Evolutionary conservation across 2,797 vertebrate species (phyloP).

Genomic region (Heliangelus exortis): DNA sequence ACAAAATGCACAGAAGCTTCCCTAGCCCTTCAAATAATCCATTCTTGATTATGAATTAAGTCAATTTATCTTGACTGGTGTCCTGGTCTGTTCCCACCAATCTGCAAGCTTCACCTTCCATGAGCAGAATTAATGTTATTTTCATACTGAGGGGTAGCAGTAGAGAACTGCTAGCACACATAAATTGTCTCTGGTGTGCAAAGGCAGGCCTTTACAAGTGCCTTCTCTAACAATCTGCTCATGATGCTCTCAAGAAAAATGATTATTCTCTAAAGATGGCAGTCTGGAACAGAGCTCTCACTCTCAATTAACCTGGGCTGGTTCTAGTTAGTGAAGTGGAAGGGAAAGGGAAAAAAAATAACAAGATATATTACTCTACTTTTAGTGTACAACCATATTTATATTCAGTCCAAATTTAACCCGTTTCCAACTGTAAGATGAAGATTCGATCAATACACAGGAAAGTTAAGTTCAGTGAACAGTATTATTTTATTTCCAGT

Average conservation of each 20-base stretch:
- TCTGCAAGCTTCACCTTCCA: neutral
- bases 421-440: neutral
- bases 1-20: neutral
- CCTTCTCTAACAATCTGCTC: neutral
- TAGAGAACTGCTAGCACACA: neutral
- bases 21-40: neutral
- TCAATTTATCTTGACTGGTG: neutral
- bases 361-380: neutral
- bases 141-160: neutral
- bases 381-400: neutral
- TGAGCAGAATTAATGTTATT: neutral
- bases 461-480: neutral
- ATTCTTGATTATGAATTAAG: neutral
- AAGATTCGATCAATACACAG: neutral
- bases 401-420: neutral
- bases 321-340: constrained; percentile 43
- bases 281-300: constrained; percentile 21
- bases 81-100: neutral
- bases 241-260: neutral
- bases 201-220: neutral
- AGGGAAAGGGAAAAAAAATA: neutral
- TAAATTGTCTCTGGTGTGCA: neutral
- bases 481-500: neutral
- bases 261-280: neutral
- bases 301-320: constrained; percentile 51